A percentile compares a stretch with the other conserved stretches of the same genome.
Conservation (phyloP, 1,140 invertebrate genomes). For the Sitodiplosis mosellana region DNA sequence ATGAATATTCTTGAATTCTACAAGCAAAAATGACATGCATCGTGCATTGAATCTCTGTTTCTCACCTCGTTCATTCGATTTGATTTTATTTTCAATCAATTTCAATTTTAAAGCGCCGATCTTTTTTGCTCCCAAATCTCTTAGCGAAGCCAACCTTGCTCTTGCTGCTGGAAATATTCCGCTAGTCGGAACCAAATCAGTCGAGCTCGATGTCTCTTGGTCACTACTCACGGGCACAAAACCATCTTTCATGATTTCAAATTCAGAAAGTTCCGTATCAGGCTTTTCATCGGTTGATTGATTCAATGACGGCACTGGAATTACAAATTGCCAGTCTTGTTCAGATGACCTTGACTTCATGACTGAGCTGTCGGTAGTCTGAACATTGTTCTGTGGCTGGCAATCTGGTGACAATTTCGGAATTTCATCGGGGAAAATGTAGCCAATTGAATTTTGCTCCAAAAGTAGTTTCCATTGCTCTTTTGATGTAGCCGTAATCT, state of each 20-base stretch:
- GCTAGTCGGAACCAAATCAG: not conserved
- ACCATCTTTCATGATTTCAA: not conserved
- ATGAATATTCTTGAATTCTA: not conserved
- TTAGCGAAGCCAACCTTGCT: slow-evolving; percentile 39
- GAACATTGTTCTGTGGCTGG: slow-evolving; percentile 8
- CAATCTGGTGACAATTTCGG: slow-evolving; percentile 4
- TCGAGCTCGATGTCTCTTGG: not conserved
- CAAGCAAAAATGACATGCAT: too few relatives aligned
- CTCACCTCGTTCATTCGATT: slow-evolving; percentile 4
- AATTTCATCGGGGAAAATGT: slow-evolving; percentile 34
- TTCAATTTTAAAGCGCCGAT: slow-evolving; percentile 41
- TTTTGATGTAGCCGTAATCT: slow-evolving; percentile 45
- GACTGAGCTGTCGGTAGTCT: slow-evolving; percentile 5
- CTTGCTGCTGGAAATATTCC: slow-evolving; percentile 29
- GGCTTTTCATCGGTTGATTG: not conserved
- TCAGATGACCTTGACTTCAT: not conserved
- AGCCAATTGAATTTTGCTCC: slow-evolving; percentile 37
- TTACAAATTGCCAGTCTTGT: slow-evolving; percentile 24
- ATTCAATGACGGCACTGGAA: slow-evolving; percentile 7
- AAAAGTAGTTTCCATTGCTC: slow-evolving; percentile 42
- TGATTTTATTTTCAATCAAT: slow-evolving; percentile 34
- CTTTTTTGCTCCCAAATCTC: slow-evolving; percentile 46
- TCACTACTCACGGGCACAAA: not conserved
- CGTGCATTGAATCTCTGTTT: too few relatives aligned
- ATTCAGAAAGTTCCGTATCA: too few relatives aligned